A percentile compares a stretch with the other conserved stretches of the same genome.
These are phyloP conservation scores for Fissipunctia ypsillon DNA, from an alignment of 2,888 invertebrate genomes.

Conservation along the genomic window DNA sequence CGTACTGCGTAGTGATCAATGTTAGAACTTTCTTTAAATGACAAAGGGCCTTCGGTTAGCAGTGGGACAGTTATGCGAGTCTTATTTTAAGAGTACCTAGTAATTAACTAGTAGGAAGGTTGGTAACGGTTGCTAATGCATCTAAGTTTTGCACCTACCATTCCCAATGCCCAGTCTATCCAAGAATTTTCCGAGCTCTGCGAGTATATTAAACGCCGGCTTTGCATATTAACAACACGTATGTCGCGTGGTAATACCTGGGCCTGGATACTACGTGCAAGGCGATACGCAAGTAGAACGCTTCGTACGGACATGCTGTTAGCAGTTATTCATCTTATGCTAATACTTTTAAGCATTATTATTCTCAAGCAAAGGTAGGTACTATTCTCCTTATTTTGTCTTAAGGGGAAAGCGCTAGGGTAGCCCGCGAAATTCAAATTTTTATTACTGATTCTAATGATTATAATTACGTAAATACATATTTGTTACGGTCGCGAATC, in stretches of 20 bases:
- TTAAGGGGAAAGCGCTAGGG: no score
- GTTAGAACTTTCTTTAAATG: neutral
- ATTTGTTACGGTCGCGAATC: no score
- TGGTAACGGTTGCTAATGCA: neutral
- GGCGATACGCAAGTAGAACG: neutral
- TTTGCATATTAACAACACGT: slow-evolving; percentile 47
- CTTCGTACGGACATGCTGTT: slow-evolving; percentile 22
- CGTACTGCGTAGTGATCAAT: no score
- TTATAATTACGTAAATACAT: no score
- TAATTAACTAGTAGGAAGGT: neutral
- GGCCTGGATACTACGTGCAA: slow-evolving; percentile 3
- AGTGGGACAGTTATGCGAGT: neutral
- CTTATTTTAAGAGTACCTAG: neutral
- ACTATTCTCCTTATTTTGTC: slow-evolving; percentile 1
- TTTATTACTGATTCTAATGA: no score
- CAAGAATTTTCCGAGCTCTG: slow-evolving; percentile 31
- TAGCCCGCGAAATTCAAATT: no score
- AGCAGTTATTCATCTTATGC: slow-evolving; percentile 40
- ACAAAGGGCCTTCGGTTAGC: neutral
- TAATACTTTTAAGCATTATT: slow-evolving; percentile 33
- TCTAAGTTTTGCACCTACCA: neutral
- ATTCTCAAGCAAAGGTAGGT: neutral
- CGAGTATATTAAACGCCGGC: slow-evolving; percentile 44
- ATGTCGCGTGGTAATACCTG: slow-evolving; percentile 16
- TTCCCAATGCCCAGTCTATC: neutral